These are phyloP conservation scores for Platyscapa corneri DNA, from an alignment of 1,140 invertebrate genomes.

Conservation along the genomic window DNA sequence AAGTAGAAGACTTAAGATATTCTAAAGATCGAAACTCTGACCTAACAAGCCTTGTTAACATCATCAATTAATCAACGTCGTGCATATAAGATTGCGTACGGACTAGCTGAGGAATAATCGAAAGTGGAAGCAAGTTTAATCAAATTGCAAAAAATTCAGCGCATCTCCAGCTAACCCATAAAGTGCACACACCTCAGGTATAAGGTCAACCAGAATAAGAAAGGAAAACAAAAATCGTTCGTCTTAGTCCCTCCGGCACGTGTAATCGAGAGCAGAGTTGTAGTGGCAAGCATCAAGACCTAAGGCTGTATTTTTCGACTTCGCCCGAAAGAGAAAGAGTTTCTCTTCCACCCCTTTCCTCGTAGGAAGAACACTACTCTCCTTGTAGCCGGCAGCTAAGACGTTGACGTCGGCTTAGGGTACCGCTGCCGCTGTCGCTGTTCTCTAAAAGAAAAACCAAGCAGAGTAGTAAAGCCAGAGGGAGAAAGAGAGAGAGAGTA, in stretches of 20 bases:
- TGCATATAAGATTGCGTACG: too few relatives aligned
- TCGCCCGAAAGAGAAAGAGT: constrained; percentile 4
- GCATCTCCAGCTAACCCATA: too few relatives aligned
- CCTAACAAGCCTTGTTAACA: too few relatives aligned
- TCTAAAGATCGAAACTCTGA: too few relatives aligned
- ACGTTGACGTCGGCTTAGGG: neutral
- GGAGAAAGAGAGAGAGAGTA: neutral
- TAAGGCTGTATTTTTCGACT: constrained; percentile 11
- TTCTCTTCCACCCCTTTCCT: neutral
- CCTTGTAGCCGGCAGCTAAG: constrained; percentile 6
- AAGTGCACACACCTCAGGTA: too few relatives aligned
- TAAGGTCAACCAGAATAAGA: neutral
- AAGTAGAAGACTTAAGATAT: too few relatives aligned
- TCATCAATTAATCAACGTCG: too few relatives aligned
- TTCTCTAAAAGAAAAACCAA: constrained; percentile 18
- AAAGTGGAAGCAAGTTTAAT: too few relatives aligned
- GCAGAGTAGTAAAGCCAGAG: neutral
- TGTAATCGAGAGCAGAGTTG: constrained; percentile 1
- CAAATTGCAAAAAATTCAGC: too few relatives aligned
- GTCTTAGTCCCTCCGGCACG: neutral
- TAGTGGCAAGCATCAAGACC: neutral
- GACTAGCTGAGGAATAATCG: too few relatives aligned
- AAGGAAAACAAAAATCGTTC: neutral
- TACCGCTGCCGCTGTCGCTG: neutral
- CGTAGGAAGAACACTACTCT: neutral